Evolutionary conservation across 2,888 invertebrate genomes (phyloP).

Genomic region (Dicroscelio sp.): DNA sequence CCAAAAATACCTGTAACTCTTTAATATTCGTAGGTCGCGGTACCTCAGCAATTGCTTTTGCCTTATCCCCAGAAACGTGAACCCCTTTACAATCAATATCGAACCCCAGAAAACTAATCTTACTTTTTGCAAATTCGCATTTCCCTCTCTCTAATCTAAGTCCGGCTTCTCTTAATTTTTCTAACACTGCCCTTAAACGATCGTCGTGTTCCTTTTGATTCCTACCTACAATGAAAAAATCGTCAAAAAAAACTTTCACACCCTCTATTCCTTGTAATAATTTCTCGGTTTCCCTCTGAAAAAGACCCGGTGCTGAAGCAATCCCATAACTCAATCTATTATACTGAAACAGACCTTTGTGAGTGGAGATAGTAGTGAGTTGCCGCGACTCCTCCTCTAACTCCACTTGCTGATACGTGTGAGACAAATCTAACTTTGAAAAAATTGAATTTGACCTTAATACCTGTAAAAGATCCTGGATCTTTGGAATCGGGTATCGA

Average conservation of each 20-base stretch:
- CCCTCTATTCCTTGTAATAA: constrained; percentile 83
- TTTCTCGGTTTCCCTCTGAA: constrained; percentile 88
- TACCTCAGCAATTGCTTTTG: constrained; percentile 67
- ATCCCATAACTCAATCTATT: constrained; percentile 88
- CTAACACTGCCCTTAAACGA: constrained; percentile 84
- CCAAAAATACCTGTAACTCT: constrained; percentile 43
- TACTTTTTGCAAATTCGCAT: constrained; percentile 83
- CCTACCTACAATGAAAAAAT: constrained; percentile 86
- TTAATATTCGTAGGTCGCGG: constrained; percentile 19
- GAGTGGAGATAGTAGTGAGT: constrained; percentile 86
- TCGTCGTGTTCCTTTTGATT: constrained; percentile 82
- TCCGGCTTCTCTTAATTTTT: constrained; percentile 82
- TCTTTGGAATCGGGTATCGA: constrained; percentile 85
- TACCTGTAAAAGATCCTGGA: constrained; percentile 85
- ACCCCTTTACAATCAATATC: constrained; percentile 76
- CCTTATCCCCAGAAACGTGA: constrained; percentile 45
- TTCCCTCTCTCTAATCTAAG: constrained; percentile 86
- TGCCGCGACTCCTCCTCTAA: constrained; percentile 85
- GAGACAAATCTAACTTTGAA: constrained; percentile 86
- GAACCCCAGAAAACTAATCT: constrained; percentile 86
- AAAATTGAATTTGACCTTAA: constrained; percentile 71
- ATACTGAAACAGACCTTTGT: constrained; percentile 80
- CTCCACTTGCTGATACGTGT: constrained; percentile 89
- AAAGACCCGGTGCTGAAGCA: constrained; percentile 89
- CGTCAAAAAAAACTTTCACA: constrained; percentile 84